Evolutionary conservation across 2,113 vertebrate genomes (phyloP).

Genomic region (Varanus salvator): DNA sequence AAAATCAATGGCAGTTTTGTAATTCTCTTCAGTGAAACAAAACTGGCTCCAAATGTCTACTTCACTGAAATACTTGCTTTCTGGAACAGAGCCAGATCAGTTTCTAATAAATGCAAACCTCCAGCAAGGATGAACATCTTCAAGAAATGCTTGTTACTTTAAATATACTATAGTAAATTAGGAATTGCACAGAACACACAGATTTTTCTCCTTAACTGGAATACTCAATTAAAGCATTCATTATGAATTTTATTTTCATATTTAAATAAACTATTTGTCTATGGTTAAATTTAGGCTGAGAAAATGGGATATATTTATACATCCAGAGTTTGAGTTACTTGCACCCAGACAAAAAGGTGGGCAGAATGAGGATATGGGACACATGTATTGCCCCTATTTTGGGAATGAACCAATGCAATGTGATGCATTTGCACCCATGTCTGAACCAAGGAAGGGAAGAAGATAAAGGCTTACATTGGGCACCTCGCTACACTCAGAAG

Average conservation of each 20-base stretch:
- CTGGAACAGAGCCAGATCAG: background rate
- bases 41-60: background rate
- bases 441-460: background rate
- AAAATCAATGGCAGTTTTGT: background rate
- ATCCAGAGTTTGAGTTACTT: background rate
- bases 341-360: background rate
- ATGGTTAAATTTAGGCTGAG: too few relatives aligned
- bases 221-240: background rate
- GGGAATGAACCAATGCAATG: background rate
- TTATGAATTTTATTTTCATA: too few relatives aligned
- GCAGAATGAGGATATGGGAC: background rate
- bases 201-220: background rate
- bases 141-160: background rate
- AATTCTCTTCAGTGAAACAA: too few relatives aligned
- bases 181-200: background rate
- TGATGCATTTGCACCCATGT: background rate
- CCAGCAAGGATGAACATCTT: background rate
- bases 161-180: background rate
- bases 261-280: too few relatives aligned
- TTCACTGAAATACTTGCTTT: background rate
- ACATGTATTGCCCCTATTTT: background rate
- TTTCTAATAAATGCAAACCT: background rate
- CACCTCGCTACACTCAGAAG: too few relatives aligned
- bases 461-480: background rate
- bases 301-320: background rate